Evolutionary conservation across 2,113 vertebrate genomes (phyloP), one percentile per base, ranked within the genome.

Genomic region (Solea senegalensis): DNA sequence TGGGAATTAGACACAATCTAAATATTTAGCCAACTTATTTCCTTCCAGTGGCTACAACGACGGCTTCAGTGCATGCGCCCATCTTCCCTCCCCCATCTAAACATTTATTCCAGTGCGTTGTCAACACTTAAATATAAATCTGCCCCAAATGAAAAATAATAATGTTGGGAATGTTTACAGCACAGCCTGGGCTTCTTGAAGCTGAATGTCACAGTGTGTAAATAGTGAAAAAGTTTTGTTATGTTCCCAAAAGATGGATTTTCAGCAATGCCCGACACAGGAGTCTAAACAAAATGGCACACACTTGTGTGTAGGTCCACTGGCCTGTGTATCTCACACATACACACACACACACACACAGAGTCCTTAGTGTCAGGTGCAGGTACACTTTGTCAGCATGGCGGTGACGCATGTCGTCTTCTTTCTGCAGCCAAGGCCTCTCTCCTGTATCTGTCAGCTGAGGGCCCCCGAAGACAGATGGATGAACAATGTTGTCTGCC

Each of bases 1-100:
- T 88, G 84, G 81, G 83, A 89, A 89, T 72, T 76, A 83, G 81
- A 87, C 41, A 2, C 26, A 69, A 71, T 86, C 80, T 92, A 93
- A 94, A 94, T 93, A 94, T 93, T 94, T 93, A 88, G 80, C 62
- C 76, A 68, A 71, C 78, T 88, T 76, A 86, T 90, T 90, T 93
- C 90, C 86, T 84, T 75, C 69, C 67, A 72, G 62, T 83, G 80
- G 79, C 86, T 78, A 53, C 84, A 86, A 64, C 82, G 69, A 40
- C 40, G 8, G 65, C 65, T 63, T 70, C 72, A 78, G 81, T 80
- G 43, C 63, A 65, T 69, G 74, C 87, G 73, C 72, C 81, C 70
- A 63, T 34, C 34, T 82, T 71, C 52, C 80, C 69, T 61, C 21
- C 16, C 8, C 72, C 76, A 71, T 89, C 80, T 86, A 91, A 94